Evolutionary conservation across 2,113 vertebrate species (phyloP).

Genomic region (Cercopithecus mona): DNA sequence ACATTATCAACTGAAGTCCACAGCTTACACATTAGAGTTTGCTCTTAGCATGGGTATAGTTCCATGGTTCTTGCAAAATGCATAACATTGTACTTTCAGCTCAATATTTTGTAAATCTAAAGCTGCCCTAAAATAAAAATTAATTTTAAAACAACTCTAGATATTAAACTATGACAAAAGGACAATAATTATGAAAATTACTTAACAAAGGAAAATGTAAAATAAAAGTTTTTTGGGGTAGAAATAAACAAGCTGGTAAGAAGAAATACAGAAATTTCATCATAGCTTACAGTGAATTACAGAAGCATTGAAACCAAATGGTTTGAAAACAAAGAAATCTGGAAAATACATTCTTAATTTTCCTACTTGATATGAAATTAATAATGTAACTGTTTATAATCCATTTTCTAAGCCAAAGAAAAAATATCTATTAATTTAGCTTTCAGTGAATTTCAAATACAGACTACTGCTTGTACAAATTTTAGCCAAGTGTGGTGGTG

Average conservation of each 20-base stretch:
- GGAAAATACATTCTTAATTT: not conserved
- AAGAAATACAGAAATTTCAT: not conserved
- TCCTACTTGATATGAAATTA: not conserved
- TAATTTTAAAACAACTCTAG: not conserved
- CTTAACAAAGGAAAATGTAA: not conserved
- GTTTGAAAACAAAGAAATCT: not conserved
- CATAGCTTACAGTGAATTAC: not conserved
- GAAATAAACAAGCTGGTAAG: not conserved
- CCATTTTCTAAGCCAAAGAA: not conserved
- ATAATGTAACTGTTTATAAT: not conserved
- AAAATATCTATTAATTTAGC: not conserved
- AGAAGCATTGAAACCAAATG: not conserved
- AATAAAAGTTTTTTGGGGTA: not conserved
- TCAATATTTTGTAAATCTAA: not conserved
- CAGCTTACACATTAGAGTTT: not conserved
- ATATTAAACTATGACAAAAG: not conserved
- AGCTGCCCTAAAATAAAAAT: not conserved
- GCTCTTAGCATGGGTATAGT: not conserved
- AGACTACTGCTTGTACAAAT: not conserved
- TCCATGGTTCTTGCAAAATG: not conserved
- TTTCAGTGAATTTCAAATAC: constrained; percentile 1
- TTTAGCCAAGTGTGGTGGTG: too few species aligned
- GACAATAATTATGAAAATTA: not conserved
- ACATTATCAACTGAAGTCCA: not conserved
- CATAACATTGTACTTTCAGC: not conserved